Evolutionary conservation across 2,888 invertebrate species (phyloP), one percentile per base, ranked within the genome.

Genomic region (Stegophylla sp.): DNA sequence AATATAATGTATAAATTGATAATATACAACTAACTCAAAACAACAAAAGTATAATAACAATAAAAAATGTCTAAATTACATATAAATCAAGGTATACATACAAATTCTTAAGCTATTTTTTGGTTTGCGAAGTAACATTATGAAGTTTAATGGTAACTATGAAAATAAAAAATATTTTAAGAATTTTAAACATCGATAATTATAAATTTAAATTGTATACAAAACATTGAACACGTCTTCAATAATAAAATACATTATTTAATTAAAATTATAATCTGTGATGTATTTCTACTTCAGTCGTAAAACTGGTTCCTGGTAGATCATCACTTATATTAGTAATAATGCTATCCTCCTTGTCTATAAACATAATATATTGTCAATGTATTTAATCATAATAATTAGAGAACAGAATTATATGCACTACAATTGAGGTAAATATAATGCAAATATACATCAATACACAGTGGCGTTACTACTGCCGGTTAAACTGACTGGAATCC

Each of bases 291-390:
- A 79, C 79, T 61, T 69, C 51, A 17, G 71, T 9, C 3, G 43
- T 41, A 26, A 71, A 71, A 71, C 79, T 79, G 51, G 79, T 48
- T 3, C 79, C 61, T 13, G 79, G 79, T 51, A 41, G 4, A 63
- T 79, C 69, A 71, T 79, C 69, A 71, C 79, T 76, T 7, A 79
- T 34, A 61, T 79, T 61, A n/a, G 79, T 79, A 79, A 48, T 59
- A 9, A 15, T 51, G 23, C 79, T 79, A 59, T 71, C 48, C 13
- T 79, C 79, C 17, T 79, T 79, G 51, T 41, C 79, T 79, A 23
- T 43, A 69, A 77, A 56, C 12, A 76, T 26, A 51, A 63, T n/a
- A 41, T n/a, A 1, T 61, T 17, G 4, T 41, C 20, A 41, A 2
- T 17, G 28, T 61, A 61, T 28, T 26, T 34, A 61, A 61, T 56